Conservation (phyloP, 1,140 invertebrate genomes). For the Anoplophora glabripennis region DNA sequence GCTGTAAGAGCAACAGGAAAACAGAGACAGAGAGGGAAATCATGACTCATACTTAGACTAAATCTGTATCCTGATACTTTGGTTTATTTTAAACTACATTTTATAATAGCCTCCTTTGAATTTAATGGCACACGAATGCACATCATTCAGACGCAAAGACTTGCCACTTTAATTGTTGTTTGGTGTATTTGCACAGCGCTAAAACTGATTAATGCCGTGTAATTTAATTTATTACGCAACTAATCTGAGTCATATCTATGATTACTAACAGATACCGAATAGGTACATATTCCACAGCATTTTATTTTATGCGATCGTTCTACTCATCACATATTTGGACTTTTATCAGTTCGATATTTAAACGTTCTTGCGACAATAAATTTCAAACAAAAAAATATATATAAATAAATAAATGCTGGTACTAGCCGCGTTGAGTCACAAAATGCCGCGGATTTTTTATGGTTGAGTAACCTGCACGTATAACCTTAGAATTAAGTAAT, state of each 20-base stretch:
- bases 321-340: too few relatives aligned
- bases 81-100: constrained; percentile 21
- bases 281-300: too few relatives aligned
- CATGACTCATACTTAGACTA: constrained; percentile 26
- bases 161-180: neutral
- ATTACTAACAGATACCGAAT: too few relatives aligned
- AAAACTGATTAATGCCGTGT: too few relatives aligned
- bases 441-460: constrained; percentile 5
- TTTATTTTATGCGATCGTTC: too few relatives aligned
- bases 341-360: too few relatives aligned
- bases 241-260: too few relatives aligned
- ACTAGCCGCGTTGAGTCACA: neutral
- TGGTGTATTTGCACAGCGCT: too few relatives aligned
- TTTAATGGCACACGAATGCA: neutral
- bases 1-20: constrained; percentile 24
- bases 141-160: neutral
- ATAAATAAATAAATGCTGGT: constrained; percentile 3
- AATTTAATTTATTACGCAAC: too few relatives aligned
- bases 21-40: constrained; percentile 19
- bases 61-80: constrained; percentile 27
- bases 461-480: constrained; percentile 13
- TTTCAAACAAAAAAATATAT: too few relatives aligned
- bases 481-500: constrained; percentile 6
- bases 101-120: constrained; percentile 2
- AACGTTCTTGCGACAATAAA: too few relatives aligned